Evolutionary conservation across 1,140 invertebrate species (phyloP).

Genomic region (Ostrea edulis): DNA sequence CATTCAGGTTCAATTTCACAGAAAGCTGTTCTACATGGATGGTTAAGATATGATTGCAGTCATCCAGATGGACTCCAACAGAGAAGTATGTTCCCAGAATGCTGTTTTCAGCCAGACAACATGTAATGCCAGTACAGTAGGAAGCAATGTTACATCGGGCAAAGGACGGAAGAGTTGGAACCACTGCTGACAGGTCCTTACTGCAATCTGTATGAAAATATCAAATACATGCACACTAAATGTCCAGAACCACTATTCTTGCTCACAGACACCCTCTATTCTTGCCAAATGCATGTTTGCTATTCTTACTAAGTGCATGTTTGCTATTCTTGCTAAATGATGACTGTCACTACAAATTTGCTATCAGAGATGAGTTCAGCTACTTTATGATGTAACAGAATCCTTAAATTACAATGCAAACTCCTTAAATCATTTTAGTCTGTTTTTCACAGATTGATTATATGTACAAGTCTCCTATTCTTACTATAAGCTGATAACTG

Average conservation of each 20-base stretch:
- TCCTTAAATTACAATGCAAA: too few species aligned
- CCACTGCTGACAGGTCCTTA: neutral
- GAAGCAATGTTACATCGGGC: slow-evolving; percentile 37
- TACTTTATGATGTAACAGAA: too few species aligned
- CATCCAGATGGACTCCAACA: slow-evolving; percentile 40
- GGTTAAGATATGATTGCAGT: slow-evolving; percentile 46
- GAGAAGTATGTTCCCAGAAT: slow-evolving; percentile 42
- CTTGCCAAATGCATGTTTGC: too few species aligned
- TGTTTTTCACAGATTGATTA: too few species aligned
- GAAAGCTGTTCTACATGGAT: slow-evolving; percentile 50
- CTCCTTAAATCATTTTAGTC: too few species aligned
- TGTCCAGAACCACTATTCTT: neutral
- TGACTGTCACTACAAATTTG: too few species aligned
- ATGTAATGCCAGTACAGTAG: slow-evolving; percentile 35
- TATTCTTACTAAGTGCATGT: too few species aligned
- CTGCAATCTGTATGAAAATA: slow-evolving; percentile 19
- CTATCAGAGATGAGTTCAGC: too few species aligned
- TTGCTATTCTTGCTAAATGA: too few species aligned
- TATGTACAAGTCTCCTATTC: too few species aligned
- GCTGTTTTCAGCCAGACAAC: neutral
- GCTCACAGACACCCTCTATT: neutral
- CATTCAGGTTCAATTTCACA: slow-evolving; percentile 42
- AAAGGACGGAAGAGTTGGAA: slow-evolving; percentile 5
- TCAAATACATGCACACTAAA: neutral
- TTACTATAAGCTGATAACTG: too few species aligned